Base-by-base conservation (phyloP, 2,797 vertebrate species). In the Glossophaga mutica region DNA sequence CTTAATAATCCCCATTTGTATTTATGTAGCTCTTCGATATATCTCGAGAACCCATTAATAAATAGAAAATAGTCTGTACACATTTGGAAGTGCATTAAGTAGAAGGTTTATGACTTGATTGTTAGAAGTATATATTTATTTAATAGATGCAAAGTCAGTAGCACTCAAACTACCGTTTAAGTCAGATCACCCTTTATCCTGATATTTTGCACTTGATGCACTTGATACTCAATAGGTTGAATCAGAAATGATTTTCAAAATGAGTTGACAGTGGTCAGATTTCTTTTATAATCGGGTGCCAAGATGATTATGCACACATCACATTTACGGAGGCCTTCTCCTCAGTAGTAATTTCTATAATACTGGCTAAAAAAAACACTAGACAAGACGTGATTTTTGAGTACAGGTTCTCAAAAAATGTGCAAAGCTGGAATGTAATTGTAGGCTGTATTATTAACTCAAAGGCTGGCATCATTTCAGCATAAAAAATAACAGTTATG, bases 401-500 rank as follows among this genome's bases (percentile, higher is more conserved):
- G 96, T 86, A 96, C 94, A 98, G 97, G 97, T 97, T 97, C 94
- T 87, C 89, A 96, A 95, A 97, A 97, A 90, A 91, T 94, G 91
- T 92, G 93, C 94, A 93, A 96, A 97, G 93, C 96, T 97, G 96
- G 87, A 97, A 97, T 96, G 68, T 97, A 97, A 98, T 97, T 98
- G 96, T 96, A 97, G 96, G 95, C 93, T 97, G 77, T 88, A 94
- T 97, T 97, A 95, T 89, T 97, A 97, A 96, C 94, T 94, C 62
- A 97, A 96, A 98, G 50, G 0, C 73, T 97, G 95, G 37, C 34
- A 91, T 92, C 79, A 67, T 55, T 96, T 95, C 95, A 96, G 96
- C 95, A 96, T 96, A 96, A 97, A 97, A 96, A 94, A 95, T 96
- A 76, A 83, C 76, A 94, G 57, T 96, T 95, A 83, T 94, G 87